Evolutionary conservation across 2,888 invertebrate species (phyloP).

Genomic region (Tromatobia lineatoria): DNA sequence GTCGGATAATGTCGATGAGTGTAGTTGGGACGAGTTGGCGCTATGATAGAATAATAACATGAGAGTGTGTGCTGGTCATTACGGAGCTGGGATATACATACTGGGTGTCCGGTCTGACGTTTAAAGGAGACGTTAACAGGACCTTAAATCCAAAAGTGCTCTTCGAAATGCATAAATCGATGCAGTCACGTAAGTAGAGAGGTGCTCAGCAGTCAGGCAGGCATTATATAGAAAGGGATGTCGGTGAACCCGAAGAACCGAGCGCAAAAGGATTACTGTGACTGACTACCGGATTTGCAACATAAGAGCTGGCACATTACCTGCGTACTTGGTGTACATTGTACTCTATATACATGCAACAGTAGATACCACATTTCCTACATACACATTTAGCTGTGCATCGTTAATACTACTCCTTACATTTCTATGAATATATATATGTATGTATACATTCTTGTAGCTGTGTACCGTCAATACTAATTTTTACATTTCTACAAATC

Average conservation of each 20-base stretch:
- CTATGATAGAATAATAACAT: constrained; percentile 35
- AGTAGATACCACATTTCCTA: background rate
- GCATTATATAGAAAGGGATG: constrained; percentile 1
- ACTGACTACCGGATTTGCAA: constrained; percentile 23
- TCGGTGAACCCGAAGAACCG: constrained; percentile 46
- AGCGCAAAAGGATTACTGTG: constrained; percentile 17
- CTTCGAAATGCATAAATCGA: constrained; percentile 58
- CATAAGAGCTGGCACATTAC: background rate
- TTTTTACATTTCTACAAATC: too few relatives aligned
- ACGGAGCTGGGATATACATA: constrained; percentile 14
- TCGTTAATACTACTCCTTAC: background rate
- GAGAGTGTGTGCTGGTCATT: constrained; percentile 22
- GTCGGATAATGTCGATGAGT: constrained; percentile 28
- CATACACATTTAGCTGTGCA: background rate
- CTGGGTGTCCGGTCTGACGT: constrained; percentile 18
- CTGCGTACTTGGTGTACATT: background rate
- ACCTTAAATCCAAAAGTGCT: constrained; percentile 52
- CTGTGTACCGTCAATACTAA: too few relatives aligned
- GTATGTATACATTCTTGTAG: too few relatives aligned
- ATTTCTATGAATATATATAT: too few relatives aligned
- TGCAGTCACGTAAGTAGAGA: constrained; percentile 23
- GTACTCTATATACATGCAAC: background rate
- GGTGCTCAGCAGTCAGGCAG: background rate
- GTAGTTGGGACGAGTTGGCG: constrained; percentile 3
- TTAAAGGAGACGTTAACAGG: constrained; percentile 51